phyloP scores from a whole-genome alignment of 2,888 invertebrate species.

The Druceiella hillmani region DNA sequence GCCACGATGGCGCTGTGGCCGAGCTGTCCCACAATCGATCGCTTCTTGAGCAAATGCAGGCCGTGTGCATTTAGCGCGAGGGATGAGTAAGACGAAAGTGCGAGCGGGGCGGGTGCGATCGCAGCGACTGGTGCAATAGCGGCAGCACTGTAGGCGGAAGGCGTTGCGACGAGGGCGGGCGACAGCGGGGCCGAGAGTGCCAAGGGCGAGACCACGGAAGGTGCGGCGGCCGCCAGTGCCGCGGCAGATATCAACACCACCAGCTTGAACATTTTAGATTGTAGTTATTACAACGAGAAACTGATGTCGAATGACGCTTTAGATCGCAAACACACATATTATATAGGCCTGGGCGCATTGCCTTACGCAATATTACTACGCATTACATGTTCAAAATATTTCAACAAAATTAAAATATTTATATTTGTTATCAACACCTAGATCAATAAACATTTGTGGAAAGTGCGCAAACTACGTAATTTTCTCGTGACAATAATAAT shows the following conservation, averaged over 20 bases:
- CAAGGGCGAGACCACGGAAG: constrained; percentile 27
- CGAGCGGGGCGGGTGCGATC: constrained; percentile 37
- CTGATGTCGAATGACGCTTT: no score
- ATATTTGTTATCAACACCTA: no score
- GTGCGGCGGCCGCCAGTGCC: constrained; percentile 49
- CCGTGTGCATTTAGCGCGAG: constrained; percentile 29
- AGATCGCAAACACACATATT: no score
- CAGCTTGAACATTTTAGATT: constrained; percentile 47
- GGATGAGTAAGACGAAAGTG: constrained; percentile 28
- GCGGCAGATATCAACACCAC: constrained; percentile 57
- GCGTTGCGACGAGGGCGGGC: constrained; percentile 22
- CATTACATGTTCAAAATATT: no score
- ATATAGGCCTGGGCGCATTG: no score
- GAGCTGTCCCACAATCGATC: constrained; percentile 22
- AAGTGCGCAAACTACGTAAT: no score
- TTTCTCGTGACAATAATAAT: no score
- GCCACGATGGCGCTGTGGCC: constrained; percentile 22
- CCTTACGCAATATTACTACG: no score
- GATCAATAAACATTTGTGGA: no score
- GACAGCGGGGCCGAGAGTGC: constrained; percentile 26
- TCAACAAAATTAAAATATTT: no score
- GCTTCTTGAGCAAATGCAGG: constrained; percentile 35
- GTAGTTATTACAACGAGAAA: constrained; percentile 36
- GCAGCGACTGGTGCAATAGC: constrained; percentile 33
- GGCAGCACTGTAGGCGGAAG: constrained; percentile 29